Base-by-base conservation (phyloP, 1,140 invertebrate genomes). In the Hyles vespertilio region DNA sequence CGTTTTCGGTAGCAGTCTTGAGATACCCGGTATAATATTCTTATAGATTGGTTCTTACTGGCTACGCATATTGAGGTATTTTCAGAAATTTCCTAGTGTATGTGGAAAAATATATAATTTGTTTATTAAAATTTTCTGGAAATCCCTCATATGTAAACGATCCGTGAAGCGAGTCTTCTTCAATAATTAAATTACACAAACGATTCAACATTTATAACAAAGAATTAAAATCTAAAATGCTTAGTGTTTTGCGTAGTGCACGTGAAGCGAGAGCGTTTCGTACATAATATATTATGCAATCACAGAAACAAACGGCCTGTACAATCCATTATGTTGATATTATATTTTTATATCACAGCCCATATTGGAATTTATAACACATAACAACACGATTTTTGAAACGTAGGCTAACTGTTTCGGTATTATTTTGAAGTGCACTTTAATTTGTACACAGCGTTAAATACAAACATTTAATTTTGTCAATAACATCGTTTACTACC, bases 341-440 rank as follows among this genome's bases (percentile, higher is more conserved):
- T 80, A 81, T 84, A 86, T 85, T 90, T 90, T 91, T 91, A 92
- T 92, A 91, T 92, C 92, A 92, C 92, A 92, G 92, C 91, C 91
- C 91, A 92, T 92, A 59, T 92, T 92, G 91, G 91, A 92, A 92
- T 92, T 92, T 92, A 89, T 77, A 89, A 87, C 83, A 86, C 77
- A 87, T 84, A 83, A 85, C 72, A 84, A 83, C 72, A 83, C 69
- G 77, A 80, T 84, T 73, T 84, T 84, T 57, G 77, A 74, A 87
- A 83, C 76, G 74, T 81, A 82, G 81, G 77, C 76, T 74, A 81
- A 82, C 79, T 74, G 77, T 73, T 71, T 79, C 70, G 73, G 72
- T 76, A 63, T 72, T 69, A 79, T 78, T 73, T 75, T 81, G 84
- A 89, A 89, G 86, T 89, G 86, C 84, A 89, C 84, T 89, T 89